Evolutionary conservation across 2,113 vertebrate genomes (phyloP).

Genomic region (Grallaria varia): DNA sequence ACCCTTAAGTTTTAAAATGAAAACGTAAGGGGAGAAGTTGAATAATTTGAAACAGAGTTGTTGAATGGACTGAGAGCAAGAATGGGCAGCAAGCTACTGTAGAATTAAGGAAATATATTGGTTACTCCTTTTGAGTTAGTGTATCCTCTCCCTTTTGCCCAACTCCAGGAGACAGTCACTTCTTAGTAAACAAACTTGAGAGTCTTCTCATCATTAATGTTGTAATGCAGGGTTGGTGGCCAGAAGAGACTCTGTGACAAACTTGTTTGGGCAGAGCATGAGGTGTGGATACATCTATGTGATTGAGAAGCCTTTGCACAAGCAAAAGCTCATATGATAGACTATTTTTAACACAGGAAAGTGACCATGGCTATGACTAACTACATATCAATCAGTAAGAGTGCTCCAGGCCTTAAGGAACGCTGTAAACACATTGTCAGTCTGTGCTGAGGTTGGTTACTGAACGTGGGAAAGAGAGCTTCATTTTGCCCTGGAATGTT

Average conservation of each 20-base stretch:
- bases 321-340: background rate
- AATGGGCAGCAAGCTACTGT: background rate
- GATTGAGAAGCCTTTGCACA: background rate
- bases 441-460: background rate
- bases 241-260: background rate
- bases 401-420: background rate
- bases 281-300: background rate
- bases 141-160: background rate
- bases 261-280: background rate
- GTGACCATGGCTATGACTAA: background rate
- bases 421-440: background rate
- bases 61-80: background rate
- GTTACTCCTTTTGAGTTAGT: background rate
- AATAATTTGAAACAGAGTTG: background rate
- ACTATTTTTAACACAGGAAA: background rate
- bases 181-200: background rate
- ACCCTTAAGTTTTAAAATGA: background rate
- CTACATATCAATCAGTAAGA: background rate
- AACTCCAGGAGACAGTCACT: background rate
- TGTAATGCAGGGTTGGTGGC: background rate
- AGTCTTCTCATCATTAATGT: background rate
- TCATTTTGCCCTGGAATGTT: background rate
- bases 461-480: background rate
- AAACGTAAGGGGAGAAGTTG: background rate
- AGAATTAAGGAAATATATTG: background rate